These are phyloP conservation scores for Sinotaia quadrata DNA, from an alignment of 2,888 invertebrate species.

Conservation along the genomic window DNA sequence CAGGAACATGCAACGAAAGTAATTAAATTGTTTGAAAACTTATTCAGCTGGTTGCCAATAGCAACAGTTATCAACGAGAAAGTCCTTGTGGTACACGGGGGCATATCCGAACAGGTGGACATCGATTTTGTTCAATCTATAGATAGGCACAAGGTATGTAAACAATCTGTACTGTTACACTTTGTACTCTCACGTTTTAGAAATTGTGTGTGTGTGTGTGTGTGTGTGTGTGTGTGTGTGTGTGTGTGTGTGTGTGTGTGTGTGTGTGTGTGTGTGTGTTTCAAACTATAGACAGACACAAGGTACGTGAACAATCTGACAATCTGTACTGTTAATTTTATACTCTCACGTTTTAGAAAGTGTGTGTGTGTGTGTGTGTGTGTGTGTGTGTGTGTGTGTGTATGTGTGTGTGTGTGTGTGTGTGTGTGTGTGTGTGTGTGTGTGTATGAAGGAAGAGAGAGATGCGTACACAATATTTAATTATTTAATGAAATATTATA, in stretches of 20 bases:
- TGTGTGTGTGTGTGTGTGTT: background rate
- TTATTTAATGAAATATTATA: too few relatives aligned
- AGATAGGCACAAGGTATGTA: constrained; percentile 89
- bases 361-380: background rate
- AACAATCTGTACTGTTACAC: too few relatives aligned
- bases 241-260: background rate
- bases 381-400: constrained; percentile 10
- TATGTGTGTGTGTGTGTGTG: constrained; percentile 2
- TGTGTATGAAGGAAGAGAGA: too few relatives aligned
- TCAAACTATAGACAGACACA: too few relatives aligned
- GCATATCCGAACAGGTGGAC: constrained; percentile 91
- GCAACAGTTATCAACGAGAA: constrained; percentile 92
- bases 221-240: background rate
- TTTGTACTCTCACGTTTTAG: background rate
- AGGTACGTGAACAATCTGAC: too few relatives aligned
- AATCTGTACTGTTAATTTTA: too few relatives aligned
- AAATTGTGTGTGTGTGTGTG: background rate
- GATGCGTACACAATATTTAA: too few relatives aligned
- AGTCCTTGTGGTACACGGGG: constrained; percentile 92
- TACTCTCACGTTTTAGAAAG: background rate
- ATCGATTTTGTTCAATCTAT: constrained; percentile 82
- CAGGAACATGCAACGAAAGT: constrained; percentile 75
- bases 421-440: constrained; percentile 2
- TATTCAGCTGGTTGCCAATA: constrained; percentile 92
- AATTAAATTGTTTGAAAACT: constrained; percentile 86